Percentiles rank a stretch among this genome's conserved stretches.
These are phyloP conservation scores for Formica aserva DNA, from an alignment of 2,888 invertebrate species.

Conservation along the genomic window DNA sequence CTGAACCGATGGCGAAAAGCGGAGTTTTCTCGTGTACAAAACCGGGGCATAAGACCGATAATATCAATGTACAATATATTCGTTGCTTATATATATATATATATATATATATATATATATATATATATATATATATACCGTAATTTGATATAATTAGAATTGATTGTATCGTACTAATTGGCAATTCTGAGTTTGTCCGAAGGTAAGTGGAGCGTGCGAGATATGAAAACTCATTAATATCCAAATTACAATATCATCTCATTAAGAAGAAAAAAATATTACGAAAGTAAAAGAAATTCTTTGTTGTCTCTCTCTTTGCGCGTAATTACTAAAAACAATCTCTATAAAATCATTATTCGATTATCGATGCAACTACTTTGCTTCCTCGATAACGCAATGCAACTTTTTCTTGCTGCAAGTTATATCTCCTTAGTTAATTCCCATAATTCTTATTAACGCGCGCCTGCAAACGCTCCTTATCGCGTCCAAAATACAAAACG, in stretches of 20 bases:
- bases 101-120: no score
- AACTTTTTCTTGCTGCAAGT: not conserved
- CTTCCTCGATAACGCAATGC: not conserved
- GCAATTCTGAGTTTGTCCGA: not conserved
- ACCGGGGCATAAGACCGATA: not conserved
- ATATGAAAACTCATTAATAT: not conserved
- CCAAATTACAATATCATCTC: constrained; percentile 18
- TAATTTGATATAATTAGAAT: not conserved
- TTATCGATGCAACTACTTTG: constrained; percentile 1
- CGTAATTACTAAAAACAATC: constrained; percentile 16
- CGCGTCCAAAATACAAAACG: not conserved
- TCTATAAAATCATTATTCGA: not conserved
- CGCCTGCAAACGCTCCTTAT: not conserved
- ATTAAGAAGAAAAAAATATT: not conserved
- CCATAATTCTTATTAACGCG: not conserved
- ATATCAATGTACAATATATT: not conserved
- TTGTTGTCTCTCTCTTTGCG: not conserved
- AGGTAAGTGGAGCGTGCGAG: not conserved
- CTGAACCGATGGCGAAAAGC: not conserved
- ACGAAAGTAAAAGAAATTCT: not conserved
- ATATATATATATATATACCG: no score
- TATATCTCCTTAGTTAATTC: not conserved
- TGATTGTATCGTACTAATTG: not conserved
- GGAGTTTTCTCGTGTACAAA: not conserved
- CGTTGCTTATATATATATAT: not conserved